Evolutionary conservation across 1,140 invertebrate genomes (phyloP), one percentile per base, ranked within the genome.

Genomic region (Anoplolepis gracilipes): DNA sequence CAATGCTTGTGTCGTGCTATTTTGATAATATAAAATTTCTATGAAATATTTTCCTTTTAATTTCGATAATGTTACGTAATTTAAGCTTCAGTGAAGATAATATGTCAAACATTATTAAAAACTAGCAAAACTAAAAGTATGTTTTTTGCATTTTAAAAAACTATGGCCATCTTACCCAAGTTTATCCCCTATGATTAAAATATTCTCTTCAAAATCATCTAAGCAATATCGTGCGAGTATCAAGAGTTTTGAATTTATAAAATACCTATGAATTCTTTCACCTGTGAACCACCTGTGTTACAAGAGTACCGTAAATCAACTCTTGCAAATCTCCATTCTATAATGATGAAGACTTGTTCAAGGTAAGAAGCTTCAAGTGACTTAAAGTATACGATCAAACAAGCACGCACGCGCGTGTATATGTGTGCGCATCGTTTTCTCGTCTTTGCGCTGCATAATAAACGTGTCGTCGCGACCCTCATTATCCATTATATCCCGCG

Each of bases 401-500:
- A 39, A 59, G 22, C 33, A 6, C 33, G 39, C 62, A 39, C 7
- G 8, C 36, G 7, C 7, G 8, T 7, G 7, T 10, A 3, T 8
- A 39, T 8, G 8, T 7, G 7, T 8, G 8, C 36, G 7, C 39
- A 3, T 8, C 39, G 46, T 49, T 42, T 30, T 53, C 30, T 42
- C 64, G 64, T 25, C 13, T 49, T 55, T 42, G 28, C 42, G 36
- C 25, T 6, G 16, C 39, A 39, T 25, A 36, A 64, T 13, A 46
- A 2, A 19, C 39, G n/a, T 28, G 19, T 64, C 62, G n/a, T 81
- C 53, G 36, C 67, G 36, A 59, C 33, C 33, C 36, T 72, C 78
- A 72, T 73, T 82, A 82, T 72, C 19, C 67, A 61, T 72, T 72
- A 72, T 49, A 76, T 75, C 13, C 39, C 55, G 42, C 59, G 72